Evolutionary conservation across 2,888 invertebrate genomes (phyloP), one percentile per base, ranked within the genome.

Genomic region (Hyles lineata): DNA sequence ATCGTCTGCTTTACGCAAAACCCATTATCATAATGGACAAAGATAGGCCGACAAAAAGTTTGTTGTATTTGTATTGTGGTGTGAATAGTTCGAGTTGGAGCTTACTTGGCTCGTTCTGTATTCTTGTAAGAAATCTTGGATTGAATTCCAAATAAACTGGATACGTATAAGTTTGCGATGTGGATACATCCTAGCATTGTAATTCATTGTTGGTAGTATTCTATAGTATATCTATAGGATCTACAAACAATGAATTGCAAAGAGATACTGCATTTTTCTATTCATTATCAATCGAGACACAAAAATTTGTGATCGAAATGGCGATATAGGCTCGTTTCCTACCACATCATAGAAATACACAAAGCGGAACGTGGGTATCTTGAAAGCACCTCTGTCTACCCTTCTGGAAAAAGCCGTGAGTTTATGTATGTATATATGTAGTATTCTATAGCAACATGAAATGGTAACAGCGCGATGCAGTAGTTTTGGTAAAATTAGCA

Each of bases 401-500:
- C 29, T 29, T 29, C 29, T 3, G 29, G 29, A 29, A 1, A 3
- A 29, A 29, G 29, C 4, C 29, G 29, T 29, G 29, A 29, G 29
- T 5, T 5, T 29, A 29, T 29, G 5, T 5, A 29, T 29, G 5
- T 0, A 29, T 29, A 29, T 5, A 29, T 0, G 5, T 29, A 67
- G 2, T n/a, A 11, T 23, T 17, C 32, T 43, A 8, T 11, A n/a
- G 23, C 23, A 67, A 7, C 43, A 67, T 21, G 43, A 67, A 50
- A 23, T 5, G 32, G 11, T n/a, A 63, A 43, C 70, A 60, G 35
- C 71, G n/a, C 25, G 70, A 43, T 71, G 60, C 71, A 67, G 50
- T 67, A 71, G 60, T 60, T 43, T 59, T 59, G 60, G 71, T 60
- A 71, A 71, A 71, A 71, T 71, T 71, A 71, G 71, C 60, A 71